Conservation (phyloP, 2,113 vertebrate species). For the Sinocyclocheilus anshuiensis region DNA sequence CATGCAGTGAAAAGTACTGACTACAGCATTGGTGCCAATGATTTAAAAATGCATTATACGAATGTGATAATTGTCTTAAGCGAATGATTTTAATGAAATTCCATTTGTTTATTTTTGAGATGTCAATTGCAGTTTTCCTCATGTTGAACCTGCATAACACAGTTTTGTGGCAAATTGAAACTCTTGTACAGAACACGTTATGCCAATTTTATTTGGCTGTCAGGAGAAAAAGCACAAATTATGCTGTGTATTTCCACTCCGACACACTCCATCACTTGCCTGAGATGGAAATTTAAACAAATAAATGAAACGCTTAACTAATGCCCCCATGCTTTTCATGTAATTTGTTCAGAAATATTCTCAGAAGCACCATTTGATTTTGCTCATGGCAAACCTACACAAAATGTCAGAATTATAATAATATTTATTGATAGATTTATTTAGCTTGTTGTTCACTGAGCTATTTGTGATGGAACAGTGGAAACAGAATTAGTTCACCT, state of each 20-base stretch:
- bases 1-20: not conserved
- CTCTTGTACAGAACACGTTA: slow-evolving; percentile 8
- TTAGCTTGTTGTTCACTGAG: not conserved
- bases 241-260: slow-evolving; percentile 16
- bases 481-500: not conserved
- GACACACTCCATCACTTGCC: slow-evolving; percentile 14
- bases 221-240: slow-evolving; percentile 3
- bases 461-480: not conserved
- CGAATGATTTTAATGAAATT: not conserved
- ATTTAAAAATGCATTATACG: not conserved
- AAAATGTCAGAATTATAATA: not conserved
- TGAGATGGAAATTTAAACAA: slow-evolving; percentile 30
- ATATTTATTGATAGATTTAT: slow-evolving; percentile 2
- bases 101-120: not conserved
- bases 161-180: slow-evolving; percentile 15
- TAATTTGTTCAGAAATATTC: slow-evolving; percentile 12
- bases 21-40: not conserved
- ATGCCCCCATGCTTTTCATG: not conserved
- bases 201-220: slow-evolving; percentile 37
- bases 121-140: not conserved
- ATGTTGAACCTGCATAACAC: not conserved
- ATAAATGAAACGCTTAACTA: slow-evolving; percentile 29
- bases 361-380: not conserved
- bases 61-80: not conserved
- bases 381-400: slow-evolving; percentile 4